Percentiles rank a stretch among this genome's conserved stretches.
Conservation (phyloP, 2,888 invertebrate genomes). For the Cryptus viduatorius region DNA sequence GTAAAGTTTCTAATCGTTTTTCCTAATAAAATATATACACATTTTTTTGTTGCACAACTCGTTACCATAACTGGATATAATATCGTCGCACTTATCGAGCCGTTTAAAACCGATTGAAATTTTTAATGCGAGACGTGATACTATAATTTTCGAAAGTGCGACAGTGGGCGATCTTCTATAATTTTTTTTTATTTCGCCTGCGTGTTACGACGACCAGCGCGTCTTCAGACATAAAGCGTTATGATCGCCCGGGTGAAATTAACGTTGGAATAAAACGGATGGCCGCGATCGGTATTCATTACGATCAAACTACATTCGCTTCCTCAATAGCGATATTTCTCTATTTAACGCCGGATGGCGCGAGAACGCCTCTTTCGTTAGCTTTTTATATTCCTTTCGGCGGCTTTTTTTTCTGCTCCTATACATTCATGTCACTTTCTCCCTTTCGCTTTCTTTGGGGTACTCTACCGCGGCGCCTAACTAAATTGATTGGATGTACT, state of each 20-base stretch:
- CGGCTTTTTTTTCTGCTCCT: not conserved
- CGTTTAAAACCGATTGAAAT: not conserved
- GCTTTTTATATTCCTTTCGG: conserved; percentile 25
- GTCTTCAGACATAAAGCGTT: conserved; percentile 18
- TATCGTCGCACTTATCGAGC: not conserved
- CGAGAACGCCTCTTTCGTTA: conserved; percentile 22
- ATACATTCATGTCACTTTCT: conserved; percentile 29
- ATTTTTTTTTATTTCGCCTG: not conserved
- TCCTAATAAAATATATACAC: too few relatives aligned
- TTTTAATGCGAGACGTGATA: not conserved
- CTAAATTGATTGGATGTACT: conserved; percentile 60
- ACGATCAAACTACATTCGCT: conserved; percentile 60
- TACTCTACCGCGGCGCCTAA: not conserved
- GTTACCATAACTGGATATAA: not conserved
- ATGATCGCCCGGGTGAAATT: conserved; percentile 34
- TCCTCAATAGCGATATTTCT: conserved; percentile 63
- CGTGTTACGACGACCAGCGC: not conserved
- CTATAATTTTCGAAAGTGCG: not conserved
- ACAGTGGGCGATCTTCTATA: not conserved
- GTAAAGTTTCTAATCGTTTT: too few relatives aligned
- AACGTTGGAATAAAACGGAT: conserved; percentile 59
- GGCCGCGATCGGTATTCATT: conserved; percentile 70
- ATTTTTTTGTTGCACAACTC: too few relatives aligned
- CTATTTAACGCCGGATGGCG: conserved; percentile 55
- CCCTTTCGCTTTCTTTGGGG: conserved; percentile 16